phyloP scores from a whole-genome alignment of 2,797 vertebrate genomes.

The Microhierax caerulescens region DNA sequence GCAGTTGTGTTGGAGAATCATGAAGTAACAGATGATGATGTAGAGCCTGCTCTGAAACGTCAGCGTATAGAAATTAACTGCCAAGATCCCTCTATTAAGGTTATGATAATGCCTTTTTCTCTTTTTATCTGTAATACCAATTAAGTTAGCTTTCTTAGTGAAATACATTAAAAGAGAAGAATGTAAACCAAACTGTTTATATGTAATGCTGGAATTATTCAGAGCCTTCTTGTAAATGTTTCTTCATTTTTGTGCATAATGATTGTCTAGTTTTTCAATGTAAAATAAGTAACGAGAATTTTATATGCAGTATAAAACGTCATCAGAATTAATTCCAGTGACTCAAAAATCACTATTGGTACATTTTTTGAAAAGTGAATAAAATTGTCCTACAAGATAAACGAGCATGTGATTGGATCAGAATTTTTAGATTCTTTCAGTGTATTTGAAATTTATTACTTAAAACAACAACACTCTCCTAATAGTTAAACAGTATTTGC shows the following conservation, averaged over 20 bases:
- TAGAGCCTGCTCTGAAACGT: constrained; percentile 88
- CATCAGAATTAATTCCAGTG: not conserved
- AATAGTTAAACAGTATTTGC: rapidly evolving
- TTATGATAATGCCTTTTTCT: not conserved
- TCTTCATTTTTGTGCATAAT: not conserved
- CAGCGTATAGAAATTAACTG: constrained; percentile 86
- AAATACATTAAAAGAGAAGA: not conserved
- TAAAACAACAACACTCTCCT: not conserved
- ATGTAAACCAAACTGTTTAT: not conserved
- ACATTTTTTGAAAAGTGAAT: not conserved
- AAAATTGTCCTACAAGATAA: not conserved
- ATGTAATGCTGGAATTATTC: not conserved
- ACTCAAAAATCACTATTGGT: not conserved
- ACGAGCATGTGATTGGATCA: not conserved
- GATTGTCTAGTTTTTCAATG: not conserved
- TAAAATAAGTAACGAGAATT: not conserved
- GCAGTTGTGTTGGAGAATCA: constrained; percentile 90
- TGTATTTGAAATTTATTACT: not conserved
- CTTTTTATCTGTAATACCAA: not conserved
- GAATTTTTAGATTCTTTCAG: not conserved
- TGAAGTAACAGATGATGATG: constrained; percentile 84
- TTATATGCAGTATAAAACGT: not conserved
- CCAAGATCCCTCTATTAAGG: constrained; percentile 87
- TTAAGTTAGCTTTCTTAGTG: not conserved
- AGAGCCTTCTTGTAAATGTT: not conserved